Evolutionary conservation across 2,888 invertebrate genomes (phyloP).

Genomic region (Lucinisca nassula): DNA sequence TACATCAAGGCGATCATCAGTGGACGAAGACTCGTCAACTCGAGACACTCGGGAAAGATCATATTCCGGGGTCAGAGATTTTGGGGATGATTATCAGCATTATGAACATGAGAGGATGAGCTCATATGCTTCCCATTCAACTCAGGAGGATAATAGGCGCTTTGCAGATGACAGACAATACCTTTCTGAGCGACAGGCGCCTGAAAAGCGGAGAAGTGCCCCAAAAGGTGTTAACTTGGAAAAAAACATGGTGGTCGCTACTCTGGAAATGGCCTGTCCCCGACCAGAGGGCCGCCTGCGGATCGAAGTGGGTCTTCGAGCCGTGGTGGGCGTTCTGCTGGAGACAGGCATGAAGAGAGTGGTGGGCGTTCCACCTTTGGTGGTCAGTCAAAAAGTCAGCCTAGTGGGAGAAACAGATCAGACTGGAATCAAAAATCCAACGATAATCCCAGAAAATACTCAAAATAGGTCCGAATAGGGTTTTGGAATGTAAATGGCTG

Average conservation of each 20-base stretch:
- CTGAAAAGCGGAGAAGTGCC: background rate
- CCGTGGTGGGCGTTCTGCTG: background rate
- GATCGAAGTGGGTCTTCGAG: background rate
- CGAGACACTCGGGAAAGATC: background rate
- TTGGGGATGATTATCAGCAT: background rate
- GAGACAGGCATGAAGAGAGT: background rate
- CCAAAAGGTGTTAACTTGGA: background rate
- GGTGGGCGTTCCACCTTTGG: constrained; percentile 1
- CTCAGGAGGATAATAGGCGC: no score
- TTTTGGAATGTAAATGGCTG: background rate
- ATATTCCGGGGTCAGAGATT: background rate
- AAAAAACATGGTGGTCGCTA: background rate
- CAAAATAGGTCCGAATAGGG: background rate
- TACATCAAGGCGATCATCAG: background rate
- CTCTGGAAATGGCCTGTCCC: background rate
- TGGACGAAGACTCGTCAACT: background rate
- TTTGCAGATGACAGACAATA: background rate
- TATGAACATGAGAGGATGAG: background rate
- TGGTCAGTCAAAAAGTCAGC: background rate
- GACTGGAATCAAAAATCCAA: background rate
- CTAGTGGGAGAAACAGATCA: background rate
- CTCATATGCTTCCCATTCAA: background rate
- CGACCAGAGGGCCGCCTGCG: background rate
- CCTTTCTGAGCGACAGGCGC: background rate
- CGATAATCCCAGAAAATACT: background rate